phyloP scores from a whole-genome alignment of 2,888 invertebrate species.

The Saturnia pavonia region DNA sequence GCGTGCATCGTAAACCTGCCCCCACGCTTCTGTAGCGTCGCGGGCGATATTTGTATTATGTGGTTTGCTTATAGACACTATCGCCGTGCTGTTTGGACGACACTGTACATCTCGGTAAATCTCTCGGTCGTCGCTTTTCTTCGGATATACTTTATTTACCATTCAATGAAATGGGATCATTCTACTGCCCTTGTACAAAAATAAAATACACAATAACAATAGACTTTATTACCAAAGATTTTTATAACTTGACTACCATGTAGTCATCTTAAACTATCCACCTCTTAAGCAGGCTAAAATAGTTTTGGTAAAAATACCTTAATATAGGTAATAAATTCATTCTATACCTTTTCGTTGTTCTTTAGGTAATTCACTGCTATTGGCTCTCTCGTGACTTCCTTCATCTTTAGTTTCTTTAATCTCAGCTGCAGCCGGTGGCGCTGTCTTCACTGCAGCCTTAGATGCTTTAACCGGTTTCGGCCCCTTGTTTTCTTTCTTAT shows the following conservation, averaged over 20 bases:
- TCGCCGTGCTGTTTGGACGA: neutral
- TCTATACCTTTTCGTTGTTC: constrained; percentile 71
- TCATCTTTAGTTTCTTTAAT: constrained; percentile 48
- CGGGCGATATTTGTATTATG: too few species aligned
- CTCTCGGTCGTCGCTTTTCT: neutral
- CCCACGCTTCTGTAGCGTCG: too few species aligned
- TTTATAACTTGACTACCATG: neutral
- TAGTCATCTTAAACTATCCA: neutral
- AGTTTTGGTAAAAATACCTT: neutral
- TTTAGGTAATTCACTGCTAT: constrained; percentile 61
- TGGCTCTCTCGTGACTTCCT: constrained; percentile 37
- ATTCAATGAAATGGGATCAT: neutral
- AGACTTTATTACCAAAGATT: too few species aligned
- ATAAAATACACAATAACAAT: too few species aligned
- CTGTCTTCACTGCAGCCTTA: constrained; percentile 43
- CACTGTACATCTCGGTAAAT: neutral
- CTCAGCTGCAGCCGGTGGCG: constrained; percentile 43
- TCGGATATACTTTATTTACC: neutral
- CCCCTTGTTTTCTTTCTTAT: constrained; percentile 59
- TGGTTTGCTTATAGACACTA: neutral
- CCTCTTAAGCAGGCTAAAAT: neutral
- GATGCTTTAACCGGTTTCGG: constrained; percentile 49
- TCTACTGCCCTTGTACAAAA: too few species aligned
- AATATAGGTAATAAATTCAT: neutral
- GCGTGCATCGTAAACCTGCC: too few species aligned